These are phyloP conservation scores for Turritopsis dohrnii DNA, from an alignment of 30 jellyfish, hydroid and myxozoan species.

Conservation along the genomic window DNA sequence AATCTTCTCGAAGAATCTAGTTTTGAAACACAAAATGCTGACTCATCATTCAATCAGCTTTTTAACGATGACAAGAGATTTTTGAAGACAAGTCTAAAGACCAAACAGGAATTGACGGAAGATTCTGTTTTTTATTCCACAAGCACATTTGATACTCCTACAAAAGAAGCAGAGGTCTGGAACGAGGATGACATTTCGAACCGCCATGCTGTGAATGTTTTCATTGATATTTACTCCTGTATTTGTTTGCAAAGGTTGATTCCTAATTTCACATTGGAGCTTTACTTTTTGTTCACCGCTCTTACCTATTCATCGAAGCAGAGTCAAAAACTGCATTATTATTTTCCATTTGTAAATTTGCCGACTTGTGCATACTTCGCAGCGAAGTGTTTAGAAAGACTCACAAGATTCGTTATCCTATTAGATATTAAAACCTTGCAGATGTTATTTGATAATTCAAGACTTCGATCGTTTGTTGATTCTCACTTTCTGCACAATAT, in stretches of 20 bases:
- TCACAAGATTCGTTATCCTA: constrained; percentile 4
- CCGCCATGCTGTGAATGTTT: constrained; percentile 20
- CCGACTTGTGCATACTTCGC: constrained; percentile 60
- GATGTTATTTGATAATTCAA: constrained; percentile 44
- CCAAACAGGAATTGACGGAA: constrained; percentile 18
- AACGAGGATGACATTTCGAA: constrained; percentile 23
- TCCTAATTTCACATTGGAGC: constrained; percentile 46
- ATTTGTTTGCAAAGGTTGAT: constrained; percentile 41
- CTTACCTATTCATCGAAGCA: constrained; percentile 24
- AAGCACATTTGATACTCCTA: background rate
- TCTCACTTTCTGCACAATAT: constrained; percentile 13
- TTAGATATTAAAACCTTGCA: constrained; percentile 50
- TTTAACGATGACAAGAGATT: constrained; percentile 23
- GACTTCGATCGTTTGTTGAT: constrained; percentile 38
- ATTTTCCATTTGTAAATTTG: constrained; percentile 42
- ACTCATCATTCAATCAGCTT: constrained; percentile 19
- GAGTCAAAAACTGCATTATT: background rate
- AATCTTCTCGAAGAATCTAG: constrained; percentile 23
- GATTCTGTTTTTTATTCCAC: background rate
- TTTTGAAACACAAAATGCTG: constrained; percentile 28
- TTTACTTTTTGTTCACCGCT: constrained; percentile 49
- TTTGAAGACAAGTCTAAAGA: background rate
- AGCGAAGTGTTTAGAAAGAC: constrained; percentile 37
- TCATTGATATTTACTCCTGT: constrained; percentile 44
- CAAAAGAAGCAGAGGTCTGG: background rate